Base-by-base conservation (phyloP, 2,113 vertebrate genomes). In the Mustelus asterias region DNA sequence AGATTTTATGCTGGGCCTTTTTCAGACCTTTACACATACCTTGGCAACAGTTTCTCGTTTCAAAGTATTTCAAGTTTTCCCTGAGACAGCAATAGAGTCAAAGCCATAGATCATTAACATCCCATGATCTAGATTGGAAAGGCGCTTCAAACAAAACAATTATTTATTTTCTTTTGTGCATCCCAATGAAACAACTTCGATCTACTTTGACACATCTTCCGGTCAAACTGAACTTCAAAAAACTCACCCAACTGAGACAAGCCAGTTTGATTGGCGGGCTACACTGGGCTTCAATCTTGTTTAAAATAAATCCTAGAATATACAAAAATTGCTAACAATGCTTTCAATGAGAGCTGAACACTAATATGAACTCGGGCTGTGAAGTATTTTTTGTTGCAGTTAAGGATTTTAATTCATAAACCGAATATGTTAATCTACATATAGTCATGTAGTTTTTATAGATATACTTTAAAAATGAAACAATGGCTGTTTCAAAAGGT, bases 61-160 rank as follows among this genome's bases (percentile, higher is more conserved):
- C 44, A 94, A 94, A 65, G 67, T 94, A 94, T 48, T 72, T 95
- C 41, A 76, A 54, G 67, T 29, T 29, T 72, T 95, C 44, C 69
- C 93, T 95, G 41, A 95, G 60, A 93, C 89, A 67, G 93, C 65
- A 95, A 16, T 95, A 72, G 22, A 95, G 44, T 95, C 94, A 76
- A 22, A 44, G 44, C 69, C 69, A 95, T 72, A 95, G 26, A 95
- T 11, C 41, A 72, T 95, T 95, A 48, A 44, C 26, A 95, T 70
- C 41, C 41, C 69, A 95, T 72, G 67, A 72, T 54, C 69, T 72
- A 76, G 69, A 72, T 48, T 54, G 94, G 37, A 76, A 72, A 95
- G 41, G 24, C 13, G 29, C 67, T 72, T 95, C 69, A 95, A 95
- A 72, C 69, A 72, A 76, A 95, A 72, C 29, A 70, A 29, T 70